phyloP scores from a whole-genome alignment of 2,888 invertebrate genomes.

The Falcaria lacertinaria region DNA sequence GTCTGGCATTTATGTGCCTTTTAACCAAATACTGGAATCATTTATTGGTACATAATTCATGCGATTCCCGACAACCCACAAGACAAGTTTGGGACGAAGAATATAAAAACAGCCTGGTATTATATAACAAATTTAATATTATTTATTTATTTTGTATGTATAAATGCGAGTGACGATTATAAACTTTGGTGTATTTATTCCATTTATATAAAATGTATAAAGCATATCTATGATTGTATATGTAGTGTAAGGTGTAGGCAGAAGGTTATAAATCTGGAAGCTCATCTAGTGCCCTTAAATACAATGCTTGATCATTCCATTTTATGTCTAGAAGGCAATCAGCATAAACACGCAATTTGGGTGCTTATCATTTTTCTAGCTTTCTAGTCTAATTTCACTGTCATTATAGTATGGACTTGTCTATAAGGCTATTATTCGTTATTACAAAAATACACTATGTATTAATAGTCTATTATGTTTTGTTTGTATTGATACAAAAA shows the following conservation, averaged over 20 bases:
- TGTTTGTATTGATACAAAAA: neutral
- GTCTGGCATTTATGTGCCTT: no score
- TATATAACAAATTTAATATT: neutral
- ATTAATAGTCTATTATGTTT: no score
- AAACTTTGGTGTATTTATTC: neutral
- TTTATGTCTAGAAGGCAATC: neutral
- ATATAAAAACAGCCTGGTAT: no score
- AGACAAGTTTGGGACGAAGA: no score
- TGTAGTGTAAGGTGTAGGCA: neutral
- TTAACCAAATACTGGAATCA: no score
- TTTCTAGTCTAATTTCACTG: neutral
- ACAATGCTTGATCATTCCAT: neutral
- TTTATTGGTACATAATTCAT: no score
- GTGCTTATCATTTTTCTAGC: neutral
- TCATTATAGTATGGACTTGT: neutral
- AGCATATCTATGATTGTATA: neutral
- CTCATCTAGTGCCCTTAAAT: neutral
- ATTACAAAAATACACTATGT: neutral
- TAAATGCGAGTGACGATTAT: neutral
- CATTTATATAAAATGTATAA: neutral
- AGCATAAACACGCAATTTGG: neutral
- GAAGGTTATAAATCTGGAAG: neutral
- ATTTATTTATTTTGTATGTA: neutral
- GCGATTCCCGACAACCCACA: no score
- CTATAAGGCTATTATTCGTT: neutral